A percentile compares a stretch with the other conserved stretches of the same genome.
Evolutionary conservation across 2,113 vertebrate genomes (phyloP).

Genomic region (Oceanites oceanicus): DNA sequence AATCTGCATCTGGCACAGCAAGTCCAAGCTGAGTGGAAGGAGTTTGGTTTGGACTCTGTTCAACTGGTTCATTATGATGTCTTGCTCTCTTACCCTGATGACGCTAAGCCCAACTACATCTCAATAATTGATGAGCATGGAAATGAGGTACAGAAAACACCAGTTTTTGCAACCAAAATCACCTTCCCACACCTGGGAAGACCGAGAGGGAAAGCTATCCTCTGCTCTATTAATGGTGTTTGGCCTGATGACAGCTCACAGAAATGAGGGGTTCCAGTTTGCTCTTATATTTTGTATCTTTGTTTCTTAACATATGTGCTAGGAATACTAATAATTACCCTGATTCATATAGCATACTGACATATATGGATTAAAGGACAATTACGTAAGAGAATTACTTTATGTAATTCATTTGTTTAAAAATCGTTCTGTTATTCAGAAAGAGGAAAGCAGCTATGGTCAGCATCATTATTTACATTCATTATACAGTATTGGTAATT

Average conservation of each 20-base stretch:
- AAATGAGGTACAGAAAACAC: conserved; percentile 78
- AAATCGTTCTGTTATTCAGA: neutral
- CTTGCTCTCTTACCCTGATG: conserved; percentile 90
- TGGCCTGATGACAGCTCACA: neutral
- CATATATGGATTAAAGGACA: neutral
- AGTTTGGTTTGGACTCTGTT: conserved; percentile 90
- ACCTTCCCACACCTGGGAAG: neutral
- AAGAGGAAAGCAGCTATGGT: neutral
- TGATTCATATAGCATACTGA: neutral
- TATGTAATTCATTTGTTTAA: neutral
- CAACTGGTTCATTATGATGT: conserved; percentile 90
- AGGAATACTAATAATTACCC: neutral
- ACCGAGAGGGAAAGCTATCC: neutral
- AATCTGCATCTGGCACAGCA: conserved; percentile 87
- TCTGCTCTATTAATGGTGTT: neutral
- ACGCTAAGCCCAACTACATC: conserved; percentile 87
- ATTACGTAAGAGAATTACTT: neutral
- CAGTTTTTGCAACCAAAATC: neutral
- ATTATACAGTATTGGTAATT: neutral
- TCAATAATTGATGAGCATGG: conserved; percentile 83
- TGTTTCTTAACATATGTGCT: neutral
- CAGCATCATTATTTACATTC: neutral
- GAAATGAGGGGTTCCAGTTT: neutral
- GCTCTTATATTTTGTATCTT: neutral
- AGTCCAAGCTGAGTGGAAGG: conserved; percentile 86